Conservation (phyloP, 2,888 invertebrate genomes). For the Drosophila rellima region DNA sequence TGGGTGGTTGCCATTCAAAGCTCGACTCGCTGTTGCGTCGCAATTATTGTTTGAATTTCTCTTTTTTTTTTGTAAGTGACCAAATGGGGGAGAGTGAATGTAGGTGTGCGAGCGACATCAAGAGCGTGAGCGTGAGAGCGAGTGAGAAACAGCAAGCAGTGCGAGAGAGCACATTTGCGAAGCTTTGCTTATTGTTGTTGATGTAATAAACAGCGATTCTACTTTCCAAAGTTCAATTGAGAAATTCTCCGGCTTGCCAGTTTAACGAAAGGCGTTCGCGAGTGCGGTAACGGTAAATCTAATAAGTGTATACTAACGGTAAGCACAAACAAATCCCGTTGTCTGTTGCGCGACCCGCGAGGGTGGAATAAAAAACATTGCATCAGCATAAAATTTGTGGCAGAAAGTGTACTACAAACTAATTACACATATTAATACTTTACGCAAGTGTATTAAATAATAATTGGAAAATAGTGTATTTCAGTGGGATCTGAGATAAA, state of each 20-base stretch:
- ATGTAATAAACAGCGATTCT: constrained; percentile 47
- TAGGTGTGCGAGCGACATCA: constrained; percentile 17
- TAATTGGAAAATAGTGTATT: not conserved
- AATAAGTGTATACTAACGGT: constrained; percentile 10
- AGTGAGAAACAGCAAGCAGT: constrained; percentile 20
- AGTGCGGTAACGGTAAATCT: constrained; percentile 67
- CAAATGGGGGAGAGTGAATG: constrained; percentile 43
- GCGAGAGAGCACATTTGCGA: constrained; percentile 20
- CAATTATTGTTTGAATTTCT: constrained; percentile 48
- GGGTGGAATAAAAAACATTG: constrained; percentile 46
- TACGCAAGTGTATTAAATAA: constrained; percentile 1
- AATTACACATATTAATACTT: constrained; percentile 10
- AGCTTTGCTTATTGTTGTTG: constrained; percentile 49
- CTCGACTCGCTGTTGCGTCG: constrained; percentile 70
- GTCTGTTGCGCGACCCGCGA: constrained; percentile 33
- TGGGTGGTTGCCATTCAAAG: constrained; percentile 63
- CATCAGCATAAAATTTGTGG: constrained; percentile 23
- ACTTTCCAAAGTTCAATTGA: constrained; percentile 61
- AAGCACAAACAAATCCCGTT: constrained; percentile 39
- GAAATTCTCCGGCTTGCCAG: constrained; percentile 67
- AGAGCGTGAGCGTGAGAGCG: constrained; percentile 11
- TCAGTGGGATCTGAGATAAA: not conserved
- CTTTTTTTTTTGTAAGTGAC: constrained; percentile 45
- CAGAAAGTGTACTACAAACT: constrained; percentile 17
- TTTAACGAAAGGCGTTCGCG: constrained; percentile 75